Evolutionary conservation across 2,888 invertebrate genomes (phyloP).

Genomic region (Listrodromus nycthemerus): DNA sequence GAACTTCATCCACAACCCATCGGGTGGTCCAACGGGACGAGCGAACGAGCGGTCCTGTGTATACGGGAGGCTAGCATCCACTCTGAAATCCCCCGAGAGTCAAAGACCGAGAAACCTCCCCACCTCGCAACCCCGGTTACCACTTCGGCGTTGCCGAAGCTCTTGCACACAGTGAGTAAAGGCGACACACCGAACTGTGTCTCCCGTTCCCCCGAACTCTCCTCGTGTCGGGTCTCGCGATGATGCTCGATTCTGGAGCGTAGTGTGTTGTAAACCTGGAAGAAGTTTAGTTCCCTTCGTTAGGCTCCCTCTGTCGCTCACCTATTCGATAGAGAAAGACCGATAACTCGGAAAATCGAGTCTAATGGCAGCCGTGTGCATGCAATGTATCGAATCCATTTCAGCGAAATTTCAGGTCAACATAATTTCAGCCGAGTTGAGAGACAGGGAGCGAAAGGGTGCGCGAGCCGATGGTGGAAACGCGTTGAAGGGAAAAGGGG

Average conservation of each 20-base stretch:
- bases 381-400: conserved; percentile 73
- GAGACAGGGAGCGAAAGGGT: conserved; percentile 47
- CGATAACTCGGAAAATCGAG: conserved; percentile 80
- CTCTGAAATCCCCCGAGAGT: conserved; percentile 34
- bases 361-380: conserved; percentile 75
- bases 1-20: conserved; percentile 36
- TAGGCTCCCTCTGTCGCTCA: conserved; percentile 40
- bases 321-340: conserved; percentile 61
- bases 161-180: conserved; percentile 13
- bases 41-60: conserved; percentile 30
- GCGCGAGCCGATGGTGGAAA: conserved; percentile 39
- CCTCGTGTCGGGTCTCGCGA: neutral
- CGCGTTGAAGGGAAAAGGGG: conserved; percentile 57
- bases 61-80: conserved; percentile 22
- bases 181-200: conserved; percentile 9
- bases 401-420: conserved; percentile 81
- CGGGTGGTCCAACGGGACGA: conserved; percentile 6
- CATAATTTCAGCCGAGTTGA: conserved; percentile 75
- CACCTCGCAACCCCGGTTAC: neutral
- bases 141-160: conserved; percentile 20
- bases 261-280: neutral
- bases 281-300: conserved; percentile 16
- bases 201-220: conserved; percentile 7
- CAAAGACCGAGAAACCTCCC: conserved; percentile 22
- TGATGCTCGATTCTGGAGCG: neutral